Conservation (phyloP, 2,888 invertebrate genomes). For the Lasius platythorax region DNA sequence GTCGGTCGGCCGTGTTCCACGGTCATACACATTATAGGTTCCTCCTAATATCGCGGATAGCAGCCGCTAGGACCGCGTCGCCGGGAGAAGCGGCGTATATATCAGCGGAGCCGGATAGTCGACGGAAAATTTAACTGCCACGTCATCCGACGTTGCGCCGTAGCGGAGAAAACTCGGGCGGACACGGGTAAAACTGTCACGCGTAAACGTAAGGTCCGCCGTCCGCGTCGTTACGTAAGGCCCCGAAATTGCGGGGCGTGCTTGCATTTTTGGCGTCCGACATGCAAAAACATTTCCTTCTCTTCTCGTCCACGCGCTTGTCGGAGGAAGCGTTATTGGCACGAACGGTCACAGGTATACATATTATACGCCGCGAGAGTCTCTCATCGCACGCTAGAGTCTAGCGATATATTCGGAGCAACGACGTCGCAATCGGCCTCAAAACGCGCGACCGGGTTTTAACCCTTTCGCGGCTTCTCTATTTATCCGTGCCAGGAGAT, state of each 20-base stretch:
- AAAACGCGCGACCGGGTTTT: background rate
- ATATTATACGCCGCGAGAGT: background rate
- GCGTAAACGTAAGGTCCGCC: slow-evolving; percentile 29
- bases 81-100: slow-evolving; percentile 50
- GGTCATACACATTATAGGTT: background rate
- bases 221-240: slow-evolving; percentile 68
- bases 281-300: slow-evolving; percentile 64
- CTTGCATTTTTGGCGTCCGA: slow-evolving; percentile 72
- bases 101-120: slow-evolving; percentile 42
- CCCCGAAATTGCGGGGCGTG: slow-evolving; percentile 60
- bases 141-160: slow-evolving; percentile 69
- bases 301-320: background rate
- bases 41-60: slow-evolving; percentile 22
- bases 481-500: background rate
- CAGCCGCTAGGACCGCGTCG: slow-evolving; percentile 30
- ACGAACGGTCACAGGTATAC: no score
- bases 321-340: slow-evolving; percentile 40
- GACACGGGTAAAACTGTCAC: slow-evolving; percentile 61
- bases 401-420: background rate
- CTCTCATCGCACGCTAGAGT: background rate
- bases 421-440: background rate
- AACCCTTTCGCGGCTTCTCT: background rate
- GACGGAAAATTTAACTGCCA: slow-evolving; percentile 75
- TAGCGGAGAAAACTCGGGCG: slow-evolving; percentile 62
- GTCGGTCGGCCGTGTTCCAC: slow-evolving; percentile 8